Evolutionary conservation across 2,888 invertebrate genomes (phyloP), one percentile per base, ranked within the genome.

Genomic region (Caenorhabditis parvicauda): DNA sequence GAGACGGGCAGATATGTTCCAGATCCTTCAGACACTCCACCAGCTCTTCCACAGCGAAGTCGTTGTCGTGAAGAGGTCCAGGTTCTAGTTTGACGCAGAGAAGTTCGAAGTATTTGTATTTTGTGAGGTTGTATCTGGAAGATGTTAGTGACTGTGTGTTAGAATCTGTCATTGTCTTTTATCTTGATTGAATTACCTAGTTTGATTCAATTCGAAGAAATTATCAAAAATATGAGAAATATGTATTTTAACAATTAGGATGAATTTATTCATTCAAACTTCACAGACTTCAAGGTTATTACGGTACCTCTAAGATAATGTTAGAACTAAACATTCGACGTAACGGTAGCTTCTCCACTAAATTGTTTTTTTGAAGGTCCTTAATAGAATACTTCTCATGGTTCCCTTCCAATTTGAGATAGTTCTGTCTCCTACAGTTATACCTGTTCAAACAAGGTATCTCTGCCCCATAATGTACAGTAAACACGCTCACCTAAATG

Each of bases 31-130:
- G 85, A 64, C 92, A 91, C 83, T 90, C 90, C 39, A 93, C 92
- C 37, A 93, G 90, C 84, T 93, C 93, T 62, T 92, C 91, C 0
- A 93, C 92, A 25, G 92, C 91, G 80, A 90, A 89, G 81, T 93
- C 92, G 52, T 91, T 89, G 81, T 89, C 89, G 59, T 85, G 84
- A 66, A 84, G 76, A 3, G 83, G 83, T 32, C 84, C 85, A 19
- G 85, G 83, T 54, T 92, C 93, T n/a, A 91, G 90, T 84, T 91
- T 91, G 67, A 94, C 92, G 84, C 94, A 94, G 54, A 94, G 84
- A 58, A 94, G 84, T 83, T 94, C 94, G 58, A 92, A 88, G 83
- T 92, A 94, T 82, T 94, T 93, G 84, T 93, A 92, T 77, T 90
- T 88, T 54, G 91, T 86, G 65, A 94, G 90, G 55, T 89, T 86